A percentile compares a stretch with the other conserved stretches of the same genome.
These are phyloP conservation scores for Rotaria macrura DNA, from an alignment of 2,888 invertebrate species.

Conservation along the genomic window DNA sequence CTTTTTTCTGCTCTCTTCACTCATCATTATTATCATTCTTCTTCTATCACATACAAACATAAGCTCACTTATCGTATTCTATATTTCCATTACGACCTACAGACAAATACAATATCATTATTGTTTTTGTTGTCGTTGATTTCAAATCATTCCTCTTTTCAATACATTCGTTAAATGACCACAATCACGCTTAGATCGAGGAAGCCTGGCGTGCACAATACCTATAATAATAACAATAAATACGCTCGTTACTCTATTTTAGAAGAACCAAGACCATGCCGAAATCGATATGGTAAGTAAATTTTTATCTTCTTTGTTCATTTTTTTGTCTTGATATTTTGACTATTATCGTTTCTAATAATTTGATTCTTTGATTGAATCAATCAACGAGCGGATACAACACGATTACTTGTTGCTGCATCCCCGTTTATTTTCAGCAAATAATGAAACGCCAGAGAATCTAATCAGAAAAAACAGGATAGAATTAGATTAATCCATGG, in stretches of 20 bases:
- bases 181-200: neutral
- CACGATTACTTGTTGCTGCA: too few relatives aligned
- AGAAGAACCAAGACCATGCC: constrained; percentile 13
- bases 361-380: too few relatives aligned
- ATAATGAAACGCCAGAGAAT: neutral
- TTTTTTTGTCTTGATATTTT: neutral
- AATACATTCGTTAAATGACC: neutral
- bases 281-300: neutral
- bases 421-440: neutral
- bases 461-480: neutral
- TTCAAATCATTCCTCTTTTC: neutral
- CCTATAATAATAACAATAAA: neutral
- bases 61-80: neutral
- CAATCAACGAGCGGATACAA: too few relatives aligned
- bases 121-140: neutral
- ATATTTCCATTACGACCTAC: neutral
- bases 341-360: too few relatives aligned
- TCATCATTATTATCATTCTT: neutral
- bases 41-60: neutral
- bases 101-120: neutral
- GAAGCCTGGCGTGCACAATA: neutral
- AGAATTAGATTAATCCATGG: neutral
- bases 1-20: neutral
- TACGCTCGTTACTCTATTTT: neutral
- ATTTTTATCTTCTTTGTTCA: neutral